phyloP scores from a whole-genome alignment of 2,888 invertebrate species.

The Arrhopalites spinosus region DNA sequence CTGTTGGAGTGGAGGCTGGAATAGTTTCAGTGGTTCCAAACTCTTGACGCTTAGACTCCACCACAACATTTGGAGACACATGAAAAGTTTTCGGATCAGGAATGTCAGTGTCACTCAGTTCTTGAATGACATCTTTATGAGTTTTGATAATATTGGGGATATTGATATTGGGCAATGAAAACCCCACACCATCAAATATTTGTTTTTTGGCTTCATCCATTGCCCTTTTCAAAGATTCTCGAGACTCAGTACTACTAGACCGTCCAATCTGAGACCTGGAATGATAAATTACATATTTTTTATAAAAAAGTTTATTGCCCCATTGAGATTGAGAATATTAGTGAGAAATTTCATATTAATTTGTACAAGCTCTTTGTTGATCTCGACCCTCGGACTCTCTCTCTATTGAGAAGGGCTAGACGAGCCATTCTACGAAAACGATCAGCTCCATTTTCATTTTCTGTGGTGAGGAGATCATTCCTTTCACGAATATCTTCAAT shows the following conservation, averaged over 20 bases:
- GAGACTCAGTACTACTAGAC: conserved; percentile 72
- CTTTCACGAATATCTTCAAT: conserved; percentile 57
- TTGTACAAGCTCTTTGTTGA: conserved; percentile 38
- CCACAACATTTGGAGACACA: neutral
- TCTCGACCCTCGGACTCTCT: too few relatives aligned
- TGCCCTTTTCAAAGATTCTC: conserved; percentile 76
- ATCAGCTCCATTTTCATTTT: conserved; percentile 41
- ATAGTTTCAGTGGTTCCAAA: too few relatives aligned
- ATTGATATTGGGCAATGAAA: neutral
- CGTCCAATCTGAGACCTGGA: conserved; percentile 78
- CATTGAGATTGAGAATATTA: neutral
- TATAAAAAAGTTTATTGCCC: neutral
- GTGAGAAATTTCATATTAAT: too few relatives aligned
- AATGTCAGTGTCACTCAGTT: neutral
- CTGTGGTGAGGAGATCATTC: neutral
- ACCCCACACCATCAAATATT: neutral
- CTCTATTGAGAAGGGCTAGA: conserved; percentile 68
- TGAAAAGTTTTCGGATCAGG: neutral
- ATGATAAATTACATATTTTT: conserved; percentile 19
- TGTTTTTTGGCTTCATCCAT: conserved; percentile 73
- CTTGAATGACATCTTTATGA: neutral
- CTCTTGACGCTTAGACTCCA: neutral
- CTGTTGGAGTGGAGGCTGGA: too few relatives aligned
- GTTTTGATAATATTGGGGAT: neutral
- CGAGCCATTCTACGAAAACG: conserved; percentile 75